Percentiles rank a stretch among this genome's conserved stretches.
These are phyloP conservation scores for Anneissia japonica DNA, from an alignment of 35 echinoderm and acorn worm species.

Conservation along the genomic window DNA sequence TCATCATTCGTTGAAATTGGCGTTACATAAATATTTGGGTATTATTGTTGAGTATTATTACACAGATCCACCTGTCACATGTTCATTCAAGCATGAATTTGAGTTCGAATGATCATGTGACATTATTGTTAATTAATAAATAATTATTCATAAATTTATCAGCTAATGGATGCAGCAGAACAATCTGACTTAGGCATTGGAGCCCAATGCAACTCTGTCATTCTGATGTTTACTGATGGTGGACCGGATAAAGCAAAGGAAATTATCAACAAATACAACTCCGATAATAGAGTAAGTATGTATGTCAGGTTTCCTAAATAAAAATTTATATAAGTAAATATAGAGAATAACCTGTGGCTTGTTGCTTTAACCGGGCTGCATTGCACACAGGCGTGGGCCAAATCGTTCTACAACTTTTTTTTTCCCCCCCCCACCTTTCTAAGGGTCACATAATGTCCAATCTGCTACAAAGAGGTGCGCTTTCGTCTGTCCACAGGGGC, in stretches of 20 bases:
- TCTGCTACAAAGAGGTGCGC: too few relatives aligned
- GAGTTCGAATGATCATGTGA: background rate
- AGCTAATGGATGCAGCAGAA: background rate
- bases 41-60: background rate
- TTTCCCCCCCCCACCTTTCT: too few relatives aligned
- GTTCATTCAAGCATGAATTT: background rate
- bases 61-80: background rate
- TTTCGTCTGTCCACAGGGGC: too few relatives aligned
- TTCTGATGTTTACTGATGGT: conserved; percentile 92
- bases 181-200: conserved; percentile 44
- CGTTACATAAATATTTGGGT: too few relatives aligned
- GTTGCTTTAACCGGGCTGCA: too few relatives aligned
- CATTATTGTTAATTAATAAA: background rate
- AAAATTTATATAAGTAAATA: too few relatives aligned
- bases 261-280: conserved; percentile 40
- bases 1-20: too few relatives aligned
- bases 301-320: too few relatives aligned
- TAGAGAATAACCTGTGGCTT: too few relatives aligned
- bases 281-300: conserved; percentile 19
- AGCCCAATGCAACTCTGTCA: conserved; percentile 62
- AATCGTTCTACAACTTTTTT: too few relatives aligned
- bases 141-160: background rate
- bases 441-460: too few relatives aligned
- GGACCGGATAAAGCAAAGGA: conserved; percentile 40
- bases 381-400: too few relatives aligned